Base-by-base conservation (phyloP, 2,888 invertebrate species). In the Polyommatus iphigenia region DNA sequence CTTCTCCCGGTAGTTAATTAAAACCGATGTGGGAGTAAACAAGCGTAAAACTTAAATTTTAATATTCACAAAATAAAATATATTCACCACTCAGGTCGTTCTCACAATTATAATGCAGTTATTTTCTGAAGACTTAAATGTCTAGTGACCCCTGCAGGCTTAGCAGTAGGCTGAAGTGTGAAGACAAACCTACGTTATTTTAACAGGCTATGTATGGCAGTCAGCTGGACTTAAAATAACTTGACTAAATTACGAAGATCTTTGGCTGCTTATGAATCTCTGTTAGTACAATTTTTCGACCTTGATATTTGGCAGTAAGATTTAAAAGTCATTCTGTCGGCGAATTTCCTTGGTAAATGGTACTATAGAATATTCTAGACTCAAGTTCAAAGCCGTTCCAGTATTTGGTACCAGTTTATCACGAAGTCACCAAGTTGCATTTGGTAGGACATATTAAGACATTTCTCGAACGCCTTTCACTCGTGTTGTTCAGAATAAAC, bases 381-480 rank as follows among this genome's bases (percentile, higher is more conserved):
- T 62, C 2, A 59, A 59, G 62, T 62, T 62, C 62, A 62, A 62
- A 24, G 10, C 18, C 15, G 15, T 29, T 15, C 15, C 67, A 29
- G 62, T 13, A 62, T 62, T 62, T 29, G 29, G 67, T 67, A 67
- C 67, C 67, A 67, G 67, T 67, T 67, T 67, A 29, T 15, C 29
- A 29, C 67, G 29, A 24, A 67, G 29, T 67, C 15, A 15, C 67
- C 67, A 29, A 67, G 29, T 29, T 29, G 67, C 29, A 15, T 67
- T 67, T 2, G 15, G 13, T 29, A 67, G 29, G 29, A 67, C 13
- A 29, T 67, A 15, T 67, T 29, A 67, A 15, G 29, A 67, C 13
- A 29, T 67, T 29, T 67, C 67, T 67, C 67, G 67, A 29, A 67
- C 62, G 20, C 24, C 67, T 67, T 67, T 67, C 67, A 67, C 29